These are phyloP conservation scores for Hyppa rectilinea DNA, from an alignment of 2,888 invertebrate genomes.

Conservation along the genomic window DNA sequence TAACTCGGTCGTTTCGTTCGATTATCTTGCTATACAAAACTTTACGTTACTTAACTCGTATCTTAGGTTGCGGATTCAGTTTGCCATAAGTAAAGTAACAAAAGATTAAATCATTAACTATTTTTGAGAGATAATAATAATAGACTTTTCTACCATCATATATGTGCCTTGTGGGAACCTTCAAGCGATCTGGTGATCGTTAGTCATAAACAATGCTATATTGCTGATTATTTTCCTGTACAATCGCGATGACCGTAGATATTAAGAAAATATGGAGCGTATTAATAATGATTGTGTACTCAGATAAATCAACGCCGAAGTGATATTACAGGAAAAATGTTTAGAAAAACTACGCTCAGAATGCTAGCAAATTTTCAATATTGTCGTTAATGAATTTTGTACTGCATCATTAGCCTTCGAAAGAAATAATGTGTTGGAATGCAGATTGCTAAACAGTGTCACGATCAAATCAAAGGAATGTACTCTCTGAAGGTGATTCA, in stretches of 20 bases:
- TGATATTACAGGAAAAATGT: slow-evolving; percentile 12
- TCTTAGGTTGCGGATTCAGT: neutral
- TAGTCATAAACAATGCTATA: slow-evolving; percentile 36
- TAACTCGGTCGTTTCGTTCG: slow-evolving; percentile 28
- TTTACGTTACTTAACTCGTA: neutral
- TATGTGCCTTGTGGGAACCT: slow-evolving; percentile 14
- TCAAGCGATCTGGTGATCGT: slow-evolving; percentile 5
- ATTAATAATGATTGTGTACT: slow-evolving; percentile 25
- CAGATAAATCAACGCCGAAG: slow-evolving; percentile 23
- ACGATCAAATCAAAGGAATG: slow-evolving; percentile 52
- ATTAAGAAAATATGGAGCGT: slow-evolving; percentile 24
- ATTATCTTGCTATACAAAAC: neutral
- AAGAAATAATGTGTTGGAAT: slow-evolving; percentile 42
- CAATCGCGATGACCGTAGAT: slow-evolving; percentile 22
- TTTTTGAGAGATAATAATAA: slow-evolving; percentile 23
- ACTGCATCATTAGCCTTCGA: slow-evolving; percentile 15
- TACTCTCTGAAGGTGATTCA: slow-evolving; percentile 45
- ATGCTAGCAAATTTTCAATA: slow-evolving; percentile 13
- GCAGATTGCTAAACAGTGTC: slow-evolving; percentile 43
- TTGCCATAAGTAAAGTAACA: neutral
- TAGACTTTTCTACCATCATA: slow-evolving; percentile 1
- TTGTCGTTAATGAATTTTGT: slow-evolving; percentile 11
- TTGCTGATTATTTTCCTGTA: slow-evolving; percentile 42
- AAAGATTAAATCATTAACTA: neutral
- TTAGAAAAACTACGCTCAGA: neutral